Base-by-base conservation (phyloP, 2,113 vertebrate genomes). In the Ammodytes marinus region DNA sequence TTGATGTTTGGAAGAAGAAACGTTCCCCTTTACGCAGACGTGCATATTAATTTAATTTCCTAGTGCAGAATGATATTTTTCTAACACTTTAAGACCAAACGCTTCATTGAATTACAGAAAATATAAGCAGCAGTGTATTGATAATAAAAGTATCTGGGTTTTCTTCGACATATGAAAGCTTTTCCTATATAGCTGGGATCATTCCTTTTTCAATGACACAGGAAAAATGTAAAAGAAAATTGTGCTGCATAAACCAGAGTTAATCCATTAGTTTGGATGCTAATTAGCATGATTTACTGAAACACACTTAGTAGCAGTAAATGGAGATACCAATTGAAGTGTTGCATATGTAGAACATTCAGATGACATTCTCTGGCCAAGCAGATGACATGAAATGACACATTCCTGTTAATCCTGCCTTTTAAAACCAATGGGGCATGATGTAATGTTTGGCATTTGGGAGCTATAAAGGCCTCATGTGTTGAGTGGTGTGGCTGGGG, bases 361-460 rank as follows among this genome's bases (percentile, higher is more conserved):
- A 78, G 39, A 74, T 64, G 4, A 35, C 9, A 10, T 14, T 52
- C 37, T 57, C 74, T 45, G 50, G 43, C 52, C 35, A 17, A 69
- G 39, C 27, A 39, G 50, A 75, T 40, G 14, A 47, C 39, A 27
- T 54, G 5, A 86, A 67, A 67, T 66, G 14, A 52, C 13, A 64
- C 0, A 2, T 68, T 77, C 67, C 74, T 53, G 13, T 78, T 27
- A 82, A 79, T 81, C 70, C 80, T 85, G 67, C 86, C 43, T 76
- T 88, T 82, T 78, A 59, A 85, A 83, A 60, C 69, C 87, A 85
- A 42, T 2, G 54, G 61, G 52, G 47, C 74, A 88, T 92, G 91
- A 93, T 68, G 83, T 91, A 91, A 92, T 91, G 86, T 65, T 81
- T 77, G 55, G 87, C 73, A 88, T 85, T 80, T 63, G 27, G 61